phyloP scores from a whole-genome alignment of 1,140 invertebrate genomes.

The Papilio polyxenes region DNA sequence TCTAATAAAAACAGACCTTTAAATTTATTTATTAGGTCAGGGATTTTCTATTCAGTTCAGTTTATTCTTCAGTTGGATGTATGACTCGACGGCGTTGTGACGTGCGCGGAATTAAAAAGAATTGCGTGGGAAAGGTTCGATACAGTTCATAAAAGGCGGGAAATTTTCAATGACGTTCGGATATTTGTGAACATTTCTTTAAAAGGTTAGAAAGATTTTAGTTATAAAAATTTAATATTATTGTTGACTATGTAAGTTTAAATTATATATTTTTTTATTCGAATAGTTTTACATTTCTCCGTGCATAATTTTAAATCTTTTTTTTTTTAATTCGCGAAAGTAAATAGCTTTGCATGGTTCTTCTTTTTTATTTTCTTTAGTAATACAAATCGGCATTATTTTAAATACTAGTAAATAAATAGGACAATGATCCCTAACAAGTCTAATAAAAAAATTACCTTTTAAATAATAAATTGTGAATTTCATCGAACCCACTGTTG shows the following conservation, averaged over 20 bases:
- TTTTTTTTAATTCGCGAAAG: too few relatives aligned
- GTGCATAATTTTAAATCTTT: too few relatives aligned
- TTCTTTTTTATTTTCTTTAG: too few relatives aligned
- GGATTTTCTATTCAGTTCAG: neutral
- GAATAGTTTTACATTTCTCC: too few relatives aligned
- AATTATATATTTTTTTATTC: neutral
- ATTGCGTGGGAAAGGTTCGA: neutral
- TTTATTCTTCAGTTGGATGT: neutral
- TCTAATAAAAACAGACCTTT: neutral
- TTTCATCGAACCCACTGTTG: neutral
- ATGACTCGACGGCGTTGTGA: neutral
- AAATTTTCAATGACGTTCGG: neutral
- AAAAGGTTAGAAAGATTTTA: neutral
- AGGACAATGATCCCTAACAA: neutral
- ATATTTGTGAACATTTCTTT: neutral
- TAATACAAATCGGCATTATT: too few relatives aligned
- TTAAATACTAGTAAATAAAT: neutral
- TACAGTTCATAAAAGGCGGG: neutral
- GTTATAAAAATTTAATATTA: neutral
- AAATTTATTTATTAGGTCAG: slow-evolving; percentile 1
- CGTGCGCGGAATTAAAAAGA: neutral
- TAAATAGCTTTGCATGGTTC: too few relatives aligned
- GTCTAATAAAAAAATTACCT: neutral
- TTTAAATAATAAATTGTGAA: neutral
- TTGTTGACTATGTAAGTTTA: neutral